phyloP scores from a whole-genome alignment of 2,113 vertebrate species.

The Actinemys pallida region DNA sequence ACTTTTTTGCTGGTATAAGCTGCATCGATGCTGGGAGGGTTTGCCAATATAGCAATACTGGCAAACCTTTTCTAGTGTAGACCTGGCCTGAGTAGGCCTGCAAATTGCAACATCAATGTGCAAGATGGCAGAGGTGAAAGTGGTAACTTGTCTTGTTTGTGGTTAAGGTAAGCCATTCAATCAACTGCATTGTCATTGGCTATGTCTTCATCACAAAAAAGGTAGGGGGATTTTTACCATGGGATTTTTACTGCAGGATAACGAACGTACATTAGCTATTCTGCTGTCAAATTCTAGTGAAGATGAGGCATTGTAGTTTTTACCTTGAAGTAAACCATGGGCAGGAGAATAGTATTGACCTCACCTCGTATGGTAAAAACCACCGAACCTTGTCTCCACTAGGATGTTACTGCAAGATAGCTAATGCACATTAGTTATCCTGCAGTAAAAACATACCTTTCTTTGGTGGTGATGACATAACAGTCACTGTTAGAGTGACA shows the following conservation, averaged over 20 bases:
- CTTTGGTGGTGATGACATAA: neutral
- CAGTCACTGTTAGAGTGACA: neutral
- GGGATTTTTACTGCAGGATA: neutral
- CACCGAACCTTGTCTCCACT: neutral
- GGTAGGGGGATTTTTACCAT: accelerated
- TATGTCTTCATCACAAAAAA: neutral
- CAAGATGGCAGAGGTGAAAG: neutral
- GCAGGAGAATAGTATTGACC: neutral
- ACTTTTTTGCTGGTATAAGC: neutral
- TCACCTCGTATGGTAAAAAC: neutral
- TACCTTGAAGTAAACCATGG: neutral
- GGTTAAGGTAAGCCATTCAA: neutral
- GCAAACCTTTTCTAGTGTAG: neutral
- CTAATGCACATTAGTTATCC: neutral
- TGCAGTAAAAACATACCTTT: neutral
- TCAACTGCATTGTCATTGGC: neutral
- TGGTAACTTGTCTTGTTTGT: neutral
- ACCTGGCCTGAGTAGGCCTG: neutral
- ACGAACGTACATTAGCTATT: neutral
- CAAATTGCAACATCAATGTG: neutral
- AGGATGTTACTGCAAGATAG: neutral
- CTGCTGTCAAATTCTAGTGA: neutral
- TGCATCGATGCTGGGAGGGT: neutral
- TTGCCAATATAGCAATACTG: neutral
- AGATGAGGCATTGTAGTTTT: neutral